Conservation (phyloP, 92 coral and sea anemone genomes). For the Actinostola sp. region DNA sequence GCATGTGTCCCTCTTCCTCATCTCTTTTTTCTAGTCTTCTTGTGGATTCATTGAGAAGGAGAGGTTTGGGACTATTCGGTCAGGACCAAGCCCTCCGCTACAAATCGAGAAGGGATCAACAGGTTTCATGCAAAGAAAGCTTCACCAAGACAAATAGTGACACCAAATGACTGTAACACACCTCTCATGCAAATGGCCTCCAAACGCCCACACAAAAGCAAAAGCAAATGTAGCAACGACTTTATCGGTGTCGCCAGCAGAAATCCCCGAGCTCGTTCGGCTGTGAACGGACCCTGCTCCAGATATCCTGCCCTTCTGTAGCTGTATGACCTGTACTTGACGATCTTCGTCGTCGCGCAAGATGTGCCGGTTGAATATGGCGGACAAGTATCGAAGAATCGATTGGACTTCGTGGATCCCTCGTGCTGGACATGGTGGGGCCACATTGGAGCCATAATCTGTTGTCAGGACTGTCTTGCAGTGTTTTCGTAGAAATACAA, state of each 20-base stretch:
- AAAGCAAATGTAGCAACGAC: slow-evolving; percentile 88
- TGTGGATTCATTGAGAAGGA: too few species aligned
- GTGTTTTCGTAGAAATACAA: slow-evolving; percentile 67
- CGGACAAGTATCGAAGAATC: slow-evolving; percentile 76
- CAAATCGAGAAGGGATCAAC: too few species aligned
- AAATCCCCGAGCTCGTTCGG: slow-evolving; percentile 81
- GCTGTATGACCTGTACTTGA: slow-evolving; percentile 59
- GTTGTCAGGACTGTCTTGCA: slow-evolving; percentile 74
- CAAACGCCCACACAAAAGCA: slow-evolving; percentile 98
- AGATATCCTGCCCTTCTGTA: slow-evolving; percentile 56
- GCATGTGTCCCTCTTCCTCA: too few species aligned
- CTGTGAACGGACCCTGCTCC: slow-evolving; percentile 70
- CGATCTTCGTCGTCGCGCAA: slow-evolving; percentile 87
- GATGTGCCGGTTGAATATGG: slow-evolving; percentile 91
- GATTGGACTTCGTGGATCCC: slow-evolving; percentile 88
- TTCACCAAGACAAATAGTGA: too few species aligned
- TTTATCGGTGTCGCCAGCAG: slow-evolving; percentile 86
- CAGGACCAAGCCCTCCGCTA: too few species aligned
- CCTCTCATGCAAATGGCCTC: slow-evolving; percentile 97
- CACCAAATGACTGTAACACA: neutral
- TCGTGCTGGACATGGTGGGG: slow-evolving; percentile 68
- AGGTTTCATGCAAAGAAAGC: too few species aligned
- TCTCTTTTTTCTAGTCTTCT: too few species aligned
- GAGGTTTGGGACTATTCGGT: too few species aligned
- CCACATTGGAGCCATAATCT: slow-evolving; percentile 48